phyloP scores from a whole-genome alignment of 37 sponge, comb jelly and placozoan genomes.

The Crambe crambe region DNA sequence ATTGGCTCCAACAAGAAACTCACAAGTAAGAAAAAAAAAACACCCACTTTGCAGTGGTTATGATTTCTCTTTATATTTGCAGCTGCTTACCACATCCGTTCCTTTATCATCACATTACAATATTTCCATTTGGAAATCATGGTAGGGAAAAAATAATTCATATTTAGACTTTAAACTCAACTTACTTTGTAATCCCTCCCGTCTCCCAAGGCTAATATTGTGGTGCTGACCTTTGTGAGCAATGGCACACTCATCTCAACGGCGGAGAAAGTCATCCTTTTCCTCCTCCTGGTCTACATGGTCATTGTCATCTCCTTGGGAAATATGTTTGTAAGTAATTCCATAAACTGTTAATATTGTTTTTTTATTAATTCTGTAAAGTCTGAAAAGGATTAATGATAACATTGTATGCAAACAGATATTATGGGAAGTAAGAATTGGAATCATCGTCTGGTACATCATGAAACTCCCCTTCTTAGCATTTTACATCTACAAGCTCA shows the following conservation, averaged over 20 bases:
- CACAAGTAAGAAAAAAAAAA: slow-evolving; percentile 23
- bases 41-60: not conserved
- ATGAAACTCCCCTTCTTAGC: slow-evolving; percentile 2
- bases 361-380: not conserved
- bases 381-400: not conserved
- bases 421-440: not conserved
- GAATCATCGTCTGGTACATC: not conserved
- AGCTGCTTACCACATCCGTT: slow-evolving; percentile 49
- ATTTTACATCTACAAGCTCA: slow-evolving; percentile 34
- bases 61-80: not conserved
- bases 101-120: slow-evolving; percentile 15
- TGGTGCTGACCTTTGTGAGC: not conserved
- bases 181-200: not conserved
- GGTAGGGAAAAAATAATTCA: slow-evolving; percentile 7
- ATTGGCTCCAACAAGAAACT: slow-evolving; percentile 51
- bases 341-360: not conserved
- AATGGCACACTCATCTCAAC: not conserved
- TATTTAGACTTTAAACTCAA: not conserved
- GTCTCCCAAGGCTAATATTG: not conserved
- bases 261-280: slow-evolving; percentile 10
- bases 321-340: not conserved
- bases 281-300: not conserved
- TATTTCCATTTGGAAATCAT: slow-evolving; percentile 24
- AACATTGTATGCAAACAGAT: not conserved
- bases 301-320: not conserved